Base-by-base conservation (phyloP, 2,113 vertebrate species). In the Rhea americana region DNA sequence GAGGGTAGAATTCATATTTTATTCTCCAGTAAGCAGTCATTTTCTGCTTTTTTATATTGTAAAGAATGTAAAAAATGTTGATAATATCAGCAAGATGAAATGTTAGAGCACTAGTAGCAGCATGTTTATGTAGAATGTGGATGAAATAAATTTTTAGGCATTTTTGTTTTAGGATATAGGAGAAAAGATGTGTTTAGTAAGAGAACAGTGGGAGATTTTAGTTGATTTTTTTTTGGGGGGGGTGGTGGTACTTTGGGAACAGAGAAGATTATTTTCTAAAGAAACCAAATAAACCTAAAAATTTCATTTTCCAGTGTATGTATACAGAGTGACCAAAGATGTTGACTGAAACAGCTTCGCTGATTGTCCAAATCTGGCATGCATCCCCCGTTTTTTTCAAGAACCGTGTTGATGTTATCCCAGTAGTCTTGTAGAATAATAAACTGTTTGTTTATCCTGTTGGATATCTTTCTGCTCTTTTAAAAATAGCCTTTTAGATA, bases 241-340 rank as follows among this genome's bases (percentile, higher is more conserved):
- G 53, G 28, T 18, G 45, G 53, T 90, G 9, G 26, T 93, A 13
- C 51, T 88, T 83, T 1, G 7, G 50, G 35, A 90, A 63, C 2
- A 11, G 65, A 83, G 37, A 74, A 77, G 7, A 63, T 67, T 26
- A 48, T 93, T 82, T 90, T 70, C 37, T 83, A 37, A 83, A 85
- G 72, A 86, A 91, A 67, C 41, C 11, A 83, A 87, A 79, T 87
- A 91, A 91, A 50, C 51, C 72, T 68, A 79, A 87, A 87, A 83
- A 90, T 83, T 74, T 65, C 4, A 72, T 91, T 94, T 93, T 81
- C 70, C 56, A 53, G 7, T 68, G 25, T 88, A 19, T 28, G 90
- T 88, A 67, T 17, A 48, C 58, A 76, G 70, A 93, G 59, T 55
- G 7, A 86, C 93, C 61, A 35, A 85, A 93, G 76, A 22, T 11